Conservation (phyloP, 2,113 vertebrate genomes). For the Prochilodus magdalenae region DNA sequence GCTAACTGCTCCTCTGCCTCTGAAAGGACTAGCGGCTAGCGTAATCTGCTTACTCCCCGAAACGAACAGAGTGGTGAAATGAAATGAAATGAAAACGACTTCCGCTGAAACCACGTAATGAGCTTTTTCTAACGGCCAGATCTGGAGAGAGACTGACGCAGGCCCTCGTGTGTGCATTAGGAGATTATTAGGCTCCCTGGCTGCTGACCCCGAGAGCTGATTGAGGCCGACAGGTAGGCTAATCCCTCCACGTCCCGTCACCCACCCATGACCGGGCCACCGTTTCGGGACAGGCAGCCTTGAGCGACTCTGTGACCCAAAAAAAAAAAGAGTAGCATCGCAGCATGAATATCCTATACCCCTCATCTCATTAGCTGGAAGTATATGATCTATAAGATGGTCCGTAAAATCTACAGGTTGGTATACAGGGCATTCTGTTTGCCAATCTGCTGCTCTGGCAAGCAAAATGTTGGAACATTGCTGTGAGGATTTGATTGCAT, state of each 20-base stretch:
- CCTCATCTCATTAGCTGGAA: no score
- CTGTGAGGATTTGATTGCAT: no score
- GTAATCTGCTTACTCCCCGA: background rate
- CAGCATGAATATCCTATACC: no score
- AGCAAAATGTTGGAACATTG: no score
- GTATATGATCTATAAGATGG: no score
- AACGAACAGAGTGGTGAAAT: background rate
- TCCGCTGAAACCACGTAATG: background rate
- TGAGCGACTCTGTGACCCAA: background rate
- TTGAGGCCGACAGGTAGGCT: conserved; percentile 43
- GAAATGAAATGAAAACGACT: background rate
- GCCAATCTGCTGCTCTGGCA: no score
- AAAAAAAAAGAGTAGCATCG: background rate
- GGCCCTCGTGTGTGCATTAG: conserved; percentile 61
- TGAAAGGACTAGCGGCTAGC: background rate
- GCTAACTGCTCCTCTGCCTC: background rate
- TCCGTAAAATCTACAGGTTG: no score
- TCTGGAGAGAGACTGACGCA: background rate
- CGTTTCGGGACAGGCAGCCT: background rate
- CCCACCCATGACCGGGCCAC: background rate
- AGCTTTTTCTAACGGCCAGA: background rate
- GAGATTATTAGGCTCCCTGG: conserved; percentile 70
- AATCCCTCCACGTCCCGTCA: conserved; percentile 8
- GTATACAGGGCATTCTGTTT: no score
- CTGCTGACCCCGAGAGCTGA: conserved; percentile 64